Evolutionary conservation across 53 echinoderm and acorn worm species (phyloP).

Genomic region (Henricia sp.): DNA sequence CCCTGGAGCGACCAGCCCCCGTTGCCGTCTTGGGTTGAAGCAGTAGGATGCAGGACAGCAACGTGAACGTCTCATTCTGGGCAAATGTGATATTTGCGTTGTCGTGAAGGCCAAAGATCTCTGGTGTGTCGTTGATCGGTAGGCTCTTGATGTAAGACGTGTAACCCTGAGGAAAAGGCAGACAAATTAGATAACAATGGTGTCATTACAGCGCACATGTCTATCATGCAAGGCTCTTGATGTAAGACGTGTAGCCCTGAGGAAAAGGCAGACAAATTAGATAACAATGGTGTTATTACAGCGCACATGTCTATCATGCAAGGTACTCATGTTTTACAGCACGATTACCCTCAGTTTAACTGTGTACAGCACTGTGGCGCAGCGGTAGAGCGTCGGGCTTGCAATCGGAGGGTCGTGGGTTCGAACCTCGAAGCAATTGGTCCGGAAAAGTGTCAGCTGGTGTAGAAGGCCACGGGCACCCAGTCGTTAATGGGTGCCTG

Average conservation of each 20-base stretch:
- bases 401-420: no score
- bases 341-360: no score
- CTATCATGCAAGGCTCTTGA: constrained; percentile 92
- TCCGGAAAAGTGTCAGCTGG: constrained; percentile 94
- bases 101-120: constrained; percentile 98
- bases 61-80: constrained; percentile 92
- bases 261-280: constrained; percentile 15
- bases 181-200: no score
- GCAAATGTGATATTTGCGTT: constrained; percentile 99
- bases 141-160: constrained; percentile 89
- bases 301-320: no score
- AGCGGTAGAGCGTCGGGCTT: no score
- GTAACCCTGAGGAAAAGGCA: constrained; percentile 74
- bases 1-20: constrained; percentile 86
- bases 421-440: constrained; percentile 88
- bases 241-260: constrained; percentile 93
- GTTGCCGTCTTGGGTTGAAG: constrained; percentile 94
- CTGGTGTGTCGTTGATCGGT: constrained; percentile 99
- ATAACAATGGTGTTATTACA: no score
- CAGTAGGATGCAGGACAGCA: constrained; percentile 78
- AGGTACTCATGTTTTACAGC: no score
- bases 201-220: no score
- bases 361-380: no score
- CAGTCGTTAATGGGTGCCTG: constrained; percentile 93
- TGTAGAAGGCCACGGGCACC: constrained; percentile 91